These are phyloP conservation scores for Poicephalus meyeri DNA, from an alignment of 2,113 vertebrate species.

Conservation along the genomic window DNA sequence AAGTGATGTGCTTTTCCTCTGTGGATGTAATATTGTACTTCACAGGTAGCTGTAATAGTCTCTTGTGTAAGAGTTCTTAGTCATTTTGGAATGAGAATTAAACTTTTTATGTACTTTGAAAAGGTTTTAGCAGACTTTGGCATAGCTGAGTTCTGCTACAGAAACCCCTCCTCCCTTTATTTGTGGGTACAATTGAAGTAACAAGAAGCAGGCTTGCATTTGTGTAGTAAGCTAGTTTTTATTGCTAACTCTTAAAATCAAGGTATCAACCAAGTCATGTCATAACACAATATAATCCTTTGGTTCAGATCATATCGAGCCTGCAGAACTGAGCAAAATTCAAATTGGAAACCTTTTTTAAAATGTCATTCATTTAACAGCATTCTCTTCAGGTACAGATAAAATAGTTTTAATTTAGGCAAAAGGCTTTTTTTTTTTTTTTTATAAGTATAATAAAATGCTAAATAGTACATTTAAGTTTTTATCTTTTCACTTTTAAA, in stretches of 20 bases:
- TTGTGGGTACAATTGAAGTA: background rate
- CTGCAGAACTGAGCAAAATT: background rate
- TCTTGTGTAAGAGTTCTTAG: background rate
- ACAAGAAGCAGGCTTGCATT: background rate
- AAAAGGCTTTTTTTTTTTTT: background rate
- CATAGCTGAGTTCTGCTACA: background rate
- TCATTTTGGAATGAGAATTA: background rate
- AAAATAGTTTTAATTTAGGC: background rate
- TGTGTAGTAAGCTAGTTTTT: background rate
- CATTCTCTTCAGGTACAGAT: background rate
- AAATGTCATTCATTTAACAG: background rate
- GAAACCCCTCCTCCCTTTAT: background rate
- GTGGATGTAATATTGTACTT: background rate
- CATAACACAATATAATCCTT: background rate
- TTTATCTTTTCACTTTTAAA: background rate
- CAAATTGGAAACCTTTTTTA: background rate
- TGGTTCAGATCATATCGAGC: background rate
- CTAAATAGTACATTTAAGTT: background rate
- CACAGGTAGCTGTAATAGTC: background rate
- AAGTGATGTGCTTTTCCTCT: background rate
- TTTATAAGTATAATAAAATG: background rate
- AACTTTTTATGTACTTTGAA: background rate
- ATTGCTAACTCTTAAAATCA: background rate
- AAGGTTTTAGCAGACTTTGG: background rate
- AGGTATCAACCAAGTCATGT: background rate